Evolutionary conservation across 1,140 invertebrate species (phyloP), one percentile per base, ranked within the genome.

Genomic region (Tetramorium parvispinum): DNA sequence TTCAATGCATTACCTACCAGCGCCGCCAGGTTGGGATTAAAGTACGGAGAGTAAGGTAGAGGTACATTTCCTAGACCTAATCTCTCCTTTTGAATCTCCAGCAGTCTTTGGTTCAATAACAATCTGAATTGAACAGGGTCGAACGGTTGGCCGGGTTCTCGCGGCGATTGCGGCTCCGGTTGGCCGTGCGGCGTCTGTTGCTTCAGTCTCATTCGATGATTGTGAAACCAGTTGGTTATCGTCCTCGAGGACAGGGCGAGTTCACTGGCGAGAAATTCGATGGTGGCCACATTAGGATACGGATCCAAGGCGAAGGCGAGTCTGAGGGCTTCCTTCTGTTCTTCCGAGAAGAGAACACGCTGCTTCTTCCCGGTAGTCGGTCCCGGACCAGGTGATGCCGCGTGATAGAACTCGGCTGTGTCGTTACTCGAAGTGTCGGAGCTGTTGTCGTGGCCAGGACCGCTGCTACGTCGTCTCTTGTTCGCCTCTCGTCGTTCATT

Each of bases 181-280:
- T 97, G 96, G 0, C 97, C 97, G 85, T 98, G 97, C 0, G 97
- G 97, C 57, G 97, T 97, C 87, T 96, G 96, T 93, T 99, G 98
- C 95, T 99, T 99, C 92, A 99, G 96, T 75, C 99, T 96, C 98
- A 99, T 99, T 79, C 99, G 97, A 95, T 99, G 99, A 94, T 99
- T 99, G 95, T 99, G 99, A 96, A 99, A 99, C 99, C 99, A 99
- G 94, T 99, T 99, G 21, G 98, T 99, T 85, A 99, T 99, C 55
- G 99, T 99, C 88, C 99, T 96, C 13, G 98, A 98, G 1, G 98
- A 98, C n/a, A 99, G 95, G 16, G 97, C 97, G 8, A 99, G 95
- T 94, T 99, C 98, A 21, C 97, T 96, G 11, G 98, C 98, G 70
- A 99, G 96, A 91, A 99, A 99, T 94, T 99, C 99, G 57, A 99